phyloP scores from a whole-genome alignment of 2,888 invertebrate genomes.

The Heteromyza rotundicornis region DNA sequence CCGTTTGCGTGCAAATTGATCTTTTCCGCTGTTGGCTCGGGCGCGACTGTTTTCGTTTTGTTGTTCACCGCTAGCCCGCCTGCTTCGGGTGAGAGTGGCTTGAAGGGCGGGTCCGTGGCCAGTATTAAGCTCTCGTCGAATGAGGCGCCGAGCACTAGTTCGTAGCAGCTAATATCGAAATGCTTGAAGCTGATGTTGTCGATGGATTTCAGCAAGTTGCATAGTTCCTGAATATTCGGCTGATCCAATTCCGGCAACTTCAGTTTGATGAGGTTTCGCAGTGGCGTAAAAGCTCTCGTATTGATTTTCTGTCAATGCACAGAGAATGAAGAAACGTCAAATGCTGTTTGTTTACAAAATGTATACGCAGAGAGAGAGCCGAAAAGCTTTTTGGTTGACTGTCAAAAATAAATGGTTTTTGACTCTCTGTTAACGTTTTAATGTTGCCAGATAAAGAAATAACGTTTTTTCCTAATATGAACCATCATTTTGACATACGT shows the following conservation, averaged over 20 bases:
- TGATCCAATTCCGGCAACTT: constrained; percentile 57
- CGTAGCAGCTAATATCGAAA: constrained; percentile 60
- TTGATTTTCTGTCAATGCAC: constrained; percentile 57
- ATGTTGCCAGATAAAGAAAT: too few relatives aligned
- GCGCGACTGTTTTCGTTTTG: not conserved
- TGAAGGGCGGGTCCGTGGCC: constrained; percentile 49
- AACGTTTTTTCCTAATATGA: too few relatives aligned
- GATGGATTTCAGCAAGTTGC: constrained; percentile 56
- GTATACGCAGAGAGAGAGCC: not conserved
- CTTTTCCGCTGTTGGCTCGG: not conserved
- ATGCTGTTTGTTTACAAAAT: not conserved
- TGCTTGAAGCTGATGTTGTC: constrained; percentile 58
- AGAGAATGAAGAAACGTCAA: constrained; percentile 16
- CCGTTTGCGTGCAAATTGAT: too few relatives aligned
- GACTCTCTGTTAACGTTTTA: not conserved
- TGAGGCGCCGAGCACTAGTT: constrained; percentile 56
- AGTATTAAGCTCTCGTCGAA: constrained; percentile 59
- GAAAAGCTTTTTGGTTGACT: too few relatives aligned
- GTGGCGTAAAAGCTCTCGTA: constrained; percentile 57
- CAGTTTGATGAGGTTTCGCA: constrained; percentile 56
- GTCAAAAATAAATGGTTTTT: not conserved
- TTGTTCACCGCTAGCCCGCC: not conserved
- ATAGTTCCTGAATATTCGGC: constrained; percentile 51
- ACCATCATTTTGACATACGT: too few relatives aligned
- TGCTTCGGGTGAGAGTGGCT: constrained; percentile 22